Conservation (phyloP, 1,140 invertebrate genomes). For the Temnothorax nylanderi region DNA sequence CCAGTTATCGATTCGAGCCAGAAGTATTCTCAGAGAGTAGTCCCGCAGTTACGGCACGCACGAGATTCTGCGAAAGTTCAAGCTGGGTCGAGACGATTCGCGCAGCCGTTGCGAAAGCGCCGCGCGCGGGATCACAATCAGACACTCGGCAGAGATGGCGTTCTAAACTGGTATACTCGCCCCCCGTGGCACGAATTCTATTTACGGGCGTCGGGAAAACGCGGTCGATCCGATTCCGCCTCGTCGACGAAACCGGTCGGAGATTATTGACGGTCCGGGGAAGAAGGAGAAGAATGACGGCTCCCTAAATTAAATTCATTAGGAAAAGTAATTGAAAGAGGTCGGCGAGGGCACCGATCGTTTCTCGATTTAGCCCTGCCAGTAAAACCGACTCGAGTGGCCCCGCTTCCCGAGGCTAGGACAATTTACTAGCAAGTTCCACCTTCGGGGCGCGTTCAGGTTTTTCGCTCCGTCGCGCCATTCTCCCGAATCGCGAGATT, state of each 20-base stretch:
- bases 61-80: slow-evolving; percentile 2
- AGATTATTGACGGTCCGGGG: slow-evolving; percentile 7
- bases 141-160: neutral
- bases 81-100: slow-evolving; percentile 4
- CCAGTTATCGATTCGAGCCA: neutral
- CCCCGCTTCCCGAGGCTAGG: slow-evolving; percentile 23
- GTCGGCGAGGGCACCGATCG: slow-evolving; percentile 38
- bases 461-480: slow-evolving; percentile 45
- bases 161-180: slow-evolving; percentile 18
- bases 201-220: slow-evolving; percentile 28
- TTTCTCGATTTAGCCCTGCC: slow-evolving; percentile 49
- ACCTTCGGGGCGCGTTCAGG: neutral
- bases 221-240: slow-evolving; percentile 41
- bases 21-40: slow-evolving; percentile 5
- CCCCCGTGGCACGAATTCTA: slow-evolving; percentile 38
- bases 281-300: slow-evolving; percentile 26
- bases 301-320: slow-evolving; percentile 60
- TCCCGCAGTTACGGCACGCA: slow-evolving; percentile 7
- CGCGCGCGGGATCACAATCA: slow-evolving; percentile 28
- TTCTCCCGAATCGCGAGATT: slow-evolving; percentile 31
- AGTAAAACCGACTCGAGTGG: slow-evolving; percentile 43
- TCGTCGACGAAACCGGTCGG: slow-evolving; percentile 33
- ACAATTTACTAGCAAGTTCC: slow-evolving; percentile 53
- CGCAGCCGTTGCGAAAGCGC: neutral
- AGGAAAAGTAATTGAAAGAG: slow-evolving; percentile 60